A percentile compares a stretch with the other conserved stretches of the same genome.
phyloP scores from a whole-genome alignment of 2,113 vertebrate species.

The Passer domesticus region DNA sequence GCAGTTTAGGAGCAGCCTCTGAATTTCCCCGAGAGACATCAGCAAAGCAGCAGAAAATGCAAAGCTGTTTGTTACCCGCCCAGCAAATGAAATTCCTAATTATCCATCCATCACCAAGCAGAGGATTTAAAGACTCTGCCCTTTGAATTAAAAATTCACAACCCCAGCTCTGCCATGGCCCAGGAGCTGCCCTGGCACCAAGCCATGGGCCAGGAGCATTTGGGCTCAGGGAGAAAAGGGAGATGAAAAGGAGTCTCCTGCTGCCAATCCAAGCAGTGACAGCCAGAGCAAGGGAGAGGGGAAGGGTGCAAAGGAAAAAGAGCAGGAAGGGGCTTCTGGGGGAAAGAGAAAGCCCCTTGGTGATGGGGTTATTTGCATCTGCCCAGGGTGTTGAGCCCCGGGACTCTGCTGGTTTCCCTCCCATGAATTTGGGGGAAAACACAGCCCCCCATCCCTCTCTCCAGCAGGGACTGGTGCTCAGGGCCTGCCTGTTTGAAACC shows the following conservation, averaged over 20 bases:
- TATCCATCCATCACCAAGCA: constrained; percentile 1
- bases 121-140: neutral
- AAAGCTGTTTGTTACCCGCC: constrained; percentile 10
- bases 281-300: neutral
- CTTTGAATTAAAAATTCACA: neutral
- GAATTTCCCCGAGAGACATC: constrained; percentile 18
- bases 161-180: neutral
- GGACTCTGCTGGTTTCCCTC: neutral
- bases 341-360: neutral
- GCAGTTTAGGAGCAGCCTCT: neutral
- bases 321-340: neutral
- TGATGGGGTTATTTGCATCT: neutral
- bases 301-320: neutral
- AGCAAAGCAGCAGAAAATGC: constrained; percentile 12
- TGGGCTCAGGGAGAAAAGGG: neutral
- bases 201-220: neutral
- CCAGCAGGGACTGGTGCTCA: neutral
- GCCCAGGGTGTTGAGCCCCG: fast-evolving
- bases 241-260: neutral
- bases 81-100: constrained; percentile 39
- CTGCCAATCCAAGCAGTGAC: neutral
- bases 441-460: neutral
- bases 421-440: neutral
- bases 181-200: neutral
- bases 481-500: fast-evolving